Conservation (phyloP, 2,888 invertebrate species). For the Yponomeuta plumbellus region DNA sequence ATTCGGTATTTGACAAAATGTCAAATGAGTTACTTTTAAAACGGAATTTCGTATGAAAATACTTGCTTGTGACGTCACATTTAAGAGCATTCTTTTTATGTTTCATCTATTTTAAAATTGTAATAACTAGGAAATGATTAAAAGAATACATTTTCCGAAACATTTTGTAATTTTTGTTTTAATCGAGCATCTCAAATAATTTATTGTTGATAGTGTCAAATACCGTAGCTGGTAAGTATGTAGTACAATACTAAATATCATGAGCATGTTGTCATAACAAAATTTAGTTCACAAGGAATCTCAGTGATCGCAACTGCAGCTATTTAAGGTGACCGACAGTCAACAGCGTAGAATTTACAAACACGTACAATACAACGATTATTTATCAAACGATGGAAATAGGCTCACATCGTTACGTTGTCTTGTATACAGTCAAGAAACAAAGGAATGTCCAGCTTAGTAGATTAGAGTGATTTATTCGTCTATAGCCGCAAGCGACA, state of each 20-base stretch:
- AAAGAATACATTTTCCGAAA: too few relatives aligned
- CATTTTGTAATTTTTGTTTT: too few relatives aligned
- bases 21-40: too few relatives aligned
- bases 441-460: slow-evolving; percentile 12
- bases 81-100: too few relatives aligned
- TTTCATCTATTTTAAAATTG: too few relatives aligned
- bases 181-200: too few relatives aligned
- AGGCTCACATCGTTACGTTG: slow-evolving; percentile 3
- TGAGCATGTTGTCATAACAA: slow-evolving; percentile 27
- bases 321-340: slow-evolving; percentile 17
- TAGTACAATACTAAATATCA: slow-evolving; percentile 7
- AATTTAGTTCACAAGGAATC: slow-evolving; percentile 22
- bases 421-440: neutral
- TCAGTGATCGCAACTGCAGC: slow-evolving; percentile 21
- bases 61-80: too few relatives aligned
- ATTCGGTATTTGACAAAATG: too few relatives aligned
- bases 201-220: neutral
- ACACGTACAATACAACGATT: slow-evolving; percentile 14
- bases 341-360: slow-evolving; percentile 22
- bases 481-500: neutral
- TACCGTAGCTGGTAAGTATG: neutral
- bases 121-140: too few relatives aligned
- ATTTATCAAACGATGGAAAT: slow-evolving; percentile 10
- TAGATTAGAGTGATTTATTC: slow-evolving; percentile 1
- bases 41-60: too few relatives aligned